Evolutionary conservation across 2,113 vertebrate genomes (phyloP).

Genomic region (Solea senegalensis): DNA sequence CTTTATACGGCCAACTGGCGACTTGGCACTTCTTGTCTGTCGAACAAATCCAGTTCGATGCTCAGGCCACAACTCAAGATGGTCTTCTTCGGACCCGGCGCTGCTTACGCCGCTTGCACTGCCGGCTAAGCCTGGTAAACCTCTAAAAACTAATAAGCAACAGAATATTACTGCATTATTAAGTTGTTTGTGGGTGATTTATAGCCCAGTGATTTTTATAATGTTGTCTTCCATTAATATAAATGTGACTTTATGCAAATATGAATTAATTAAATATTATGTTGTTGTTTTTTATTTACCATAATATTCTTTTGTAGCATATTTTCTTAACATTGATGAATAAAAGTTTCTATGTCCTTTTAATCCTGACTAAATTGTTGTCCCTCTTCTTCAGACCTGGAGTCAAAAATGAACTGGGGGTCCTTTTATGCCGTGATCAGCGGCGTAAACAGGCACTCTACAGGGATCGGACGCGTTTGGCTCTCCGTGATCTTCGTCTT

Average conservation of each 20-base stretch:
- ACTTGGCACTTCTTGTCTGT: conserved; percentile 63
- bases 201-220: neutral
- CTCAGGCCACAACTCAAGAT: conserved; percentile 65
- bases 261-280: too few species aligned
- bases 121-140: conserved; percentile 79
- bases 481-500: conserved; percentile 99
- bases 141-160: conserved; percentile 31
- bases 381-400: conserved; percentile 83
- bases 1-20: conserved; percentile 71
- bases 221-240: neutral
- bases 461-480: conserved; percentile 95
- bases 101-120: conserved; percentile 72
- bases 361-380: neutral
- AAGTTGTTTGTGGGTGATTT: neutral
- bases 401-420: conserved; percentile 95
- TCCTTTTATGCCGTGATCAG: conserved; percentile 94
- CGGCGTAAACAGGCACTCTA: conserved; percentile 97
- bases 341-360: neutral
- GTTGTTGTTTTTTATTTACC: too few species aligned
- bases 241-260: conserved; percentile 1
- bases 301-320: too few species aligned
- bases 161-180: neutral
- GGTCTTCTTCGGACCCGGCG: conserved; percentile 69
- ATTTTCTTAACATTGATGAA: too few species aligned
- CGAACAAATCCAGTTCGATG: conserved; percentile 65